These are phyloP conservation scores for Zoanthus solanderi DNA, from an alignment of 92 coral and sea anemone species.

Conservation along the genomic window DNA sequence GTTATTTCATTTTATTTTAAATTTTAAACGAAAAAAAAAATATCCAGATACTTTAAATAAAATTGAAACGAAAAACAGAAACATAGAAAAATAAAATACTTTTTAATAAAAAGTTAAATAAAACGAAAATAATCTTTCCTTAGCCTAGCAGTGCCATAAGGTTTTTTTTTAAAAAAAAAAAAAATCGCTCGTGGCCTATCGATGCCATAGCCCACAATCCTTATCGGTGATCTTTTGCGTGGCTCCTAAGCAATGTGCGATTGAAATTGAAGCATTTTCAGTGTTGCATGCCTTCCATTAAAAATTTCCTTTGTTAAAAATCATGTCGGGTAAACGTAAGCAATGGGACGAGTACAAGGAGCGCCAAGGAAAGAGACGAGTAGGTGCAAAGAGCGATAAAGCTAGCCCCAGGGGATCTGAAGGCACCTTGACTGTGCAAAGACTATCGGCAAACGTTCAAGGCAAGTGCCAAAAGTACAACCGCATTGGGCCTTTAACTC, in stretches of 20 bases:
- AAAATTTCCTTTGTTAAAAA: background rate
- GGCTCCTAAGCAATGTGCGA: conserved; percentile 4
- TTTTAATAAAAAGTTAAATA: background rate
- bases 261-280: conserved; percentile 6
- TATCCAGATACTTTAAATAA: no score
- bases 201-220: conserved; percentile 10
- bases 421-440: conserved; percentile 63
- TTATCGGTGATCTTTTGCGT: background rate
- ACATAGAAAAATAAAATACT: no score
- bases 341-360: conserved; percentile 45
- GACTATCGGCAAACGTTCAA: conserved; percentile 58
- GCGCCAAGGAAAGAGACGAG: conserved; percentile 38
- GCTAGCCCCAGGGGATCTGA: conserved; percentile 27
- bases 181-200: background rate
- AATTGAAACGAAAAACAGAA: no score
- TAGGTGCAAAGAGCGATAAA: conserved; percentile 16
- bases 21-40: no score
- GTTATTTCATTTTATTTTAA: no score
- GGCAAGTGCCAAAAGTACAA: conserved; percentile 68
- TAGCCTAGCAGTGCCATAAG: background rate
- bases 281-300: background rate
- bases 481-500: conserved; percentile 65
- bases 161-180: background rate
- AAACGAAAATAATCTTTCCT: background rate
- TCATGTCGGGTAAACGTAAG: conserved; percentile 26